Evolutionary conservation across 2,888 invertebrate species (phyloP).

Genomic region (Zonitis immaculata): DNA sequence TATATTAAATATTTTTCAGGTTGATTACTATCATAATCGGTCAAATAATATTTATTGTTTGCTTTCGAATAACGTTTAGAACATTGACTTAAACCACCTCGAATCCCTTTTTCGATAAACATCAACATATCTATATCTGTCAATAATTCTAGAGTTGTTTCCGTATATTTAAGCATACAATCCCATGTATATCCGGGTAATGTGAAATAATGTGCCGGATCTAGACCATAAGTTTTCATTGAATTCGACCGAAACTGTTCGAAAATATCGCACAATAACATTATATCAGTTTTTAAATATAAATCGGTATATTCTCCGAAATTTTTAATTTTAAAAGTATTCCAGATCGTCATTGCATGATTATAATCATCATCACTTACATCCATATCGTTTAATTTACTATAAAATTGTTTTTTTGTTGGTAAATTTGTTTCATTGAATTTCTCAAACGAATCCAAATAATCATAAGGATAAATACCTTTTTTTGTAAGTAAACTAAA

Average conservation of each 20-base stretch:
- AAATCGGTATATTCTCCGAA: not conserved
- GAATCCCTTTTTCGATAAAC: slow-evolving; percentile 17
- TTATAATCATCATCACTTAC: not conserved
- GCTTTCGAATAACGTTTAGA: not conserved
- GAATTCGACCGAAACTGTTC: not conserved
- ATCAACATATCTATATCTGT: not conserved
- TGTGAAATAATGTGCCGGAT: slow-evolving; percentile 38
- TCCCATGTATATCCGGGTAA: slow-evolving; percentile 33
- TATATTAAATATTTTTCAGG: slow-evolving; percentile 16
- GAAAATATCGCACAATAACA: not conserved
- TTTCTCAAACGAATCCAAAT: not conserved
- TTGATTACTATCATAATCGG: not conserved
- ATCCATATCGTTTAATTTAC: not conserved
- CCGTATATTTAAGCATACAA: not conserved
- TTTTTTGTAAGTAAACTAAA: not conserved
- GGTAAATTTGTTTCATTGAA: not conserved
- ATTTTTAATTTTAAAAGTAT: not conserved
- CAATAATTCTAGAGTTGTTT: not conserved
- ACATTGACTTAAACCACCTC: slow-evolving; percentile 12
- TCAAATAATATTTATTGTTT: not conserved
- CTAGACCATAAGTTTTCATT: not conserved
- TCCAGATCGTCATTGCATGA: not conserved
- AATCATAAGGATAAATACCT: not conserved
- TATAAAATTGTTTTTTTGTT: not conserved
- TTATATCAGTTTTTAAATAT: not conserved